Evolutionary conservation across 1,140 invertebrate species (phyloP), one percentile per base, ranked within the genome.

Genomic region (Oreohelix idahoensis): DNA sequence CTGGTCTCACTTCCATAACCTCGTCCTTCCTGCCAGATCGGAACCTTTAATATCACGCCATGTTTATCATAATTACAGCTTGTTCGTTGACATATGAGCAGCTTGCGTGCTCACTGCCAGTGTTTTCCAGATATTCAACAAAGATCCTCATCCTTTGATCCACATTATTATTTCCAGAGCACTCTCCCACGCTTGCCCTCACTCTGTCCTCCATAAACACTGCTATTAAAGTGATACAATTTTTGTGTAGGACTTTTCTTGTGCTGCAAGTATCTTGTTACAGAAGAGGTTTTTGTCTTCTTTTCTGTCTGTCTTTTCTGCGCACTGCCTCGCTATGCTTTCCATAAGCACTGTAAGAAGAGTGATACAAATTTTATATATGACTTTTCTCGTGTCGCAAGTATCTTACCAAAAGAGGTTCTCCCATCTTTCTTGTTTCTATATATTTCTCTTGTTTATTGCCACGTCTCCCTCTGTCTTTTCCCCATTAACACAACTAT

Each of bases 41-140:
- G 17, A 26, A 5, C 53, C 53, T 4, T 2, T 58, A 58, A 42
- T 73, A 45, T 42, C 71, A 73, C 38, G 71, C 71, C 15, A 73
- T 45, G 36, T 73, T 73, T 73, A 73, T 73, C 71, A n/a, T 42
- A 73, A 42, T 73, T 39, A 73, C 38, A n/a, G 71, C 71, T 42
- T 42, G 36, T 73, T 36, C 26, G 36, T 73, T 73, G 71, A 73
- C 42, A 26, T 73, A 73, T 29, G 39, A 45, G 71, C 17, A 20
- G 38, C 29, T 73, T 73, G 71, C 71, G 71, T 73, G 71, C 71
- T 23, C 36, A 26, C 71, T 29, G 36, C 42, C 71, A 1, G 35
- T 10, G 35, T 73, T 73, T 39, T 10, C 38, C 4, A 1, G 71
- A 39, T 32, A 5, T 73, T 42, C 36, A 38, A 20, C 38, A 20